These are phyloP conservation scores for Salvelinus sp. DNA, from an alignment of 2,113 vertebrate species.

Conservation along the genomic window DNA sequence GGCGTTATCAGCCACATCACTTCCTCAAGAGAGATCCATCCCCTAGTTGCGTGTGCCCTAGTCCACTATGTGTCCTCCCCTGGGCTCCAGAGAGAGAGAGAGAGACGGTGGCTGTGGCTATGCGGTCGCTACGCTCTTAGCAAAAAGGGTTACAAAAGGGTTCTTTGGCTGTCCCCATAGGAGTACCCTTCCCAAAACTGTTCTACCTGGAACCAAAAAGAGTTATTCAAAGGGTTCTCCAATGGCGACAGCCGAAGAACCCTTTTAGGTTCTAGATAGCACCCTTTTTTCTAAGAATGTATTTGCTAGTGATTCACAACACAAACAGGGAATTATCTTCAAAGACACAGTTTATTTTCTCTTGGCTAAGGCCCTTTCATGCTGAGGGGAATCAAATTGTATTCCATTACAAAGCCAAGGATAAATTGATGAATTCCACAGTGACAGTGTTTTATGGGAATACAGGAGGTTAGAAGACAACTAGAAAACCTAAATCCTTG, in stretches of 20 bases:
- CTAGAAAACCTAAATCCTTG: slow-evolving; percentile 21
- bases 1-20: slow-evolving; percentile 49
- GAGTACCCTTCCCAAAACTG: no score
- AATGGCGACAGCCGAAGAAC: no score
- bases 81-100: slow-evolving; percentile 28
- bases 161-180: not conserved
- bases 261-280: no score
- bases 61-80: slow-evolving; percentile 28
- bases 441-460: slow-evolving; percentile 20
- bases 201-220: no score
- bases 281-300: not conserved
- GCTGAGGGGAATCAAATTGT: slow-evolving; percentile 36
- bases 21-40: slow-evolving; percentile 15
- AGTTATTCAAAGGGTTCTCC: no score
- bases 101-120: not conserved
- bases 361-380: slow-evolving; percentile 47
- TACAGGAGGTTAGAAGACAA: slow-evolving; percentile 6
- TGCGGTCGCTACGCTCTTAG: no score
- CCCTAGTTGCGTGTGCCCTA: slow-evolving; percentile 24
- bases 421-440: slow-evolving; percentile 30
- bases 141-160: no score
- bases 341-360: slow-evolving; percentile 32
- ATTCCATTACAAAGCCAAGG: slow-evolving; percentile 36
- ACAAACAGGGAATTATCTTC: slow-evolving; percentile 36
- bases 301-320: slow-evolving; percentile 30